Base-by-base conservation (phyloP, 1,140 invertebrate genomes). In the Philaenus spumarius region DNA sequence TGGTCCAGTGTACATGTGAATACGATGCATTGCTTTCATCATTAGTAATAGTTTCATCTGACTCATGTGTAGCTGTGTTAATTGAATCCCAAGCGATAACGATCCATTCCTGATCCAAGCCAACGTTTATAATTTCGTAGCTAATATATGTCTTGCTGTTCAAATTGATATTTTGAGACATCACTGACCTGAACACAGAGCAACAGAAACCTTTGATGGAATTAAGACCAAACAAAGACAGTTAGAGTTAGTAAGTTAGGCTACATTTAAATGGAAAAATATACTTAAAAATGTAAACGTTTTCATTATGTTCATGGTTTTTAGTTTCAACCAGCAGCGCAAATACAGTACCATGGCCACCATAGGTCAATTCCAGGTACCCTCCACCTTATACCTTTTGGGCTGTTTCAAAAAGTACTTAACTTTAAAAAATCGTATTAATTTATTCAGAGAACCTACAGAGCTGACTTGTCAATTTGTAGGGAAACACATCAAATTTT, bases 1-100 rank as follows among this genome's bases (percentile, higher is more conserved):
- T 59, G 19, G 62, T 66, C 63, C 62, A 64, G 40, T 62, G 52
- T n/a, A 55, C 53, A 23, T 66, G 64, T 54, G 26, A 20, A 55
- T 58, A 26, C n/a, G 22, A 45, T 4, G 58, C 17, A 42, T 62
- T 55, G 9, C 23, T 54, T 9, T 61, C 30, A 15, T 54, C 34
- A 48, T 54, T 19, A 37, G 22, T 34, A 23, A 59, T 39, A 15
- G 14, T 52, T 20, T 30, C 52, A n/a, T 39, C 23, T 11, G 46
- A 39, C 39, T 53, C 46, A 2, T 54, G 1, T 3, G 24, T 40
- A 17, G 58, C 61, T 2, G 19, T 26, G 6, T 43, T 42, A 5
- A 48, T 20, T 14, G 43, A 55, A n/a, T 55, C 47, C 52, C 45
- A 62, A 47, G 23, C 26, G n/a, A 60, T 46, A 1, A 60, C 14